These are phyloP conservation scores for Gonatopus flavifemur DNA, from an alignment of 1,140 invertebrate species.

Conservation along the genomic window DNA sequence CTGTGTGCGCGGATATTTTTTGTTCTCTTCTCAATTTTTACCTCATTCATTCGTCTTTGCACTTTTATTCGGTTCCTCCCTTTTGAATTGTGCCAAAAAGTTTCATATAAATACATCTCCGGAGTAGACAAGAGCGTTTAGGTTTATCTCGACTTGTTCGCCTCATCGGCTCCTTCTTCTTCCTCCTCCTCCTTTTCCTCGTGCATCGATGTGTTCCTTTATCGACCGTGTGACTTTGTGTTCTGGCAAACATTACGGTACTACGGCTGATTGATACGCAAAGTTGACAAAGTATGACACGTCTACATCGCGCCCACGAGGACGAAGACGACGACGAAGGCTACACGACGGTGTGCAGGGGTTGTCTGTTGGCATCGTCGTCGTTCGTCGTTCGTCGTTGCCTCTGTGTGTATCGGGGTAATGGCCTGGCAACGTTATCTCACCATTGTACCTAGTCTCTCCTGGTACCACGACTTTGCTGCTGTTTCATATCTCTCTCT, in stretches of 20 bases:
- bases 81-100: too few relatives aligned
- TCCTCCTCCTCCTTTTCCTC: slow-evolving; percentile 1
- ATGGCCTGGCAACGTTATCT: slow-evolving; percentile 43
- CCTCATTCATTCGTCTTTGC: too few relatives aligned
- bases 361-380: not conserved
- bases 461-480: slow-evolving; percentile 8
- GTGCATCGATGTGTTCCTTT: slow-evolving; percentile 23
- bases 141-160: slow-evolving; percentile 27
- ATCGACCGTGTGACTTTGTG: slow-evolving; percentile 24
- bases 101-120: too few relatives aligned
- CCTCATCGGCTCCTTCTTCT: slow-evolving; percentile 31
- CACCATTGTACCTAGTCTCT: slow-evolving; percentile 26
- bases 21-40: too few relatives aligned
- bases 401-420: slow-evolving; percentile 39
- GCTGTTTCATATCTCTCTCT: slow-evolving; percentile 26
- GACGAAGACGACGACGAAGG: slow-evolving; percentile 12
- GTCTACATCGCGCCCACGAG: too few relatives aligned
- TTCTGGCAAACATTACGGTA: slow-evolving; percentile 21
- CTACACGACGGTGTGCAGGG: too few relatives aligned
- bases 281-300: slow-evolving; percentile 40
- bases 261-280: slow-evolving; percentile 35
- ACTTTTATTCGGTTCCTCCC: too few relatives aligned
- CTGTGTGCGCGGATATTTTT: slow-evolving; percentile 14
- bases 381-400: slow-evolving; percentile 7
- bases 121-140: not conserved